Evolutionary conservation across 2,113 vertebrate genomes (phyloP), one percentile per base, ranked within the genome.

Genomic region (Eonycteris spelaea): DNA sequence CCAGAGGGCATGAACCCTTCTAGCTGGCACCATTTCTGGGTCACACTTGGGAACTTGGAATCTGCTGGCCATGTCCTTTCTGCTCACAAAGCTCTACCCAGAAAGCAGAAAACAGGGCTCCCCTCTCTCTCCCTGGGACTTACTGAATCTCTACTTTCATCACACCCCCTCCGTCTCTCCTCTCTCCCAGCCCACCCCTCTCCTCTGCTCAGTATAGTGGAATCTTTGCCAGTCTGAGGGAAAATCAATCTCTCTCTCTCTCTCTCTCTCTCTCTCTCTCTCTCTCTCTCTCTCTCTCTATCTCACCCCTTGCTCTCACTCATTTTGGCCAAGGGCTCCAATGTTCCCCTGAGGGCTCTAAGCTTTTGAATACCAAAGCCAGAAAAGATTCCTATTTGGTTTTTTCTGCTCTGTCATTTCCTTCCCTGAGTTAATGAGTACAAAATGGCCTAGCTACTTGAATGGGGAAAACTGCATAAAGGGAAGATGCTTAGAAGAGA

Each of bases 341-440:
- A 16, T 78, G 38, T 68, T 93, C 51, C 40, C 43, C 59, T 71
- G 22, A 65, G n/a, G 45, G 33, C 43, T 80, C 85, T 59, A n/a
- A 75, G 24, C 35, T 91, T 80, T 95, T 91, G 67, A 71, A 97
- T 96, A 82, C 28, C 57, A 97, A 93, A 93, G 19, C 40, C 43
- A 88, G 59, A 65, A 65, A 89, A 85, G 40, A 91, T n/a, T 79
- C 70, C 38, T 77, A 11, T 43, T 93, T 91, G 75, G 13, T 51
- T 92, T 92, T 86, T 91, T 59, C 48, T 90, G 26, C 55, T 78
- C 55, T 91, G 57, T 59, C 15, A 53, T 65, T 96, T 84, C 48
- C 83, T 85, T 87, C 28, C n/a, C 65, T 30, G 1, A 71, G 73
- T 75, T 82, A 96, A 53, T 24, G 35, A 87, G 78, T 83, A 84